Evolutionary conservation across 2,113 vertebrate genomes (phyloP), one percentile per base, ranked within the genome.

Genomic region (Poeciliopsis retropinna): DNA sequence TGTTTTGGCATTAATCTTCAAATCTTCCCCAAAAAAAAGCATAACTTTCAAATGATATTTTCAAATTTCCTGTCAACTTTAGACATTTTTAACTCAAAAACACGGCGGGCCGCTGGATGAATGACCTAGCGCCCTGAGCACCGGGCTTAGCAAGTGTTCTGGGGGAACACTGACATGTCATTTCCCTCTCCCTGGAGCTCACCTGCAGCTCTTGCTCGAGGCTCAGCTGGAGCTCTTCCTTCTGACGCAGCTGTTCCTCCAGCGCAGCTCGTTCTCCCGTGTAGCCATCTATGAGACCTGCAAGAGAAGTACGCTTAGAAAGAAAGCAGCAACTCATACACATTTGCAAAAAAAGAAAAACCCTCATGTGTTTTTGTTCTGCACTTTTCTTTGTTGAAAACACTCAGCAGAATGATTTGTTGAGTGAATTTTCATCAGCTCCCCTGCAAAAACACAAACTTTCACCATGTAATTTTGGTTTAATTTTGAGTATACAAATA

Each of bases 251-350:
- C 44, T 96, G 95, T 71, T 96, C 95, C 93, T 98, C 97, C 91
- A 96, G 85, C 31, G 89, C 87, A 1, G 93, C 91, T 85, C 96
- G 96, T 89, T 99, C 98, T 73, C 95, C 98, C 27, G 96, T 94
- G 88, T 99, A 99, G 54, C 96, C 96, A 91, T 98, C 98, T 90
- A 99, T 95, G 87, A 99, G 74, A 82, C 95, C 97, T 99, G 71
- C 22, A 15, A 64, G 22, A 69, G 22, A 54, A 31, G 22, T 9
- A 66, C 14, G 2, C 12, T 63, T 75, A 67, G n/a, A 1, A 37
- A 69, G 7, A 67, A 66, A 60, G 71, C 0, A 37, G 12, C 61
- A 37, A 65, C 29, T 34, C 4, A 5, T 44, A 22, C 22, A 30
- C 41, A 39, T 64, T 60, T 27, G 44, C 15, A 30, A 54, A 63